phyloP scores from a whole-genome alignment of 2,113 vertebrate genomes.

The Buteo buteo region DNA sequence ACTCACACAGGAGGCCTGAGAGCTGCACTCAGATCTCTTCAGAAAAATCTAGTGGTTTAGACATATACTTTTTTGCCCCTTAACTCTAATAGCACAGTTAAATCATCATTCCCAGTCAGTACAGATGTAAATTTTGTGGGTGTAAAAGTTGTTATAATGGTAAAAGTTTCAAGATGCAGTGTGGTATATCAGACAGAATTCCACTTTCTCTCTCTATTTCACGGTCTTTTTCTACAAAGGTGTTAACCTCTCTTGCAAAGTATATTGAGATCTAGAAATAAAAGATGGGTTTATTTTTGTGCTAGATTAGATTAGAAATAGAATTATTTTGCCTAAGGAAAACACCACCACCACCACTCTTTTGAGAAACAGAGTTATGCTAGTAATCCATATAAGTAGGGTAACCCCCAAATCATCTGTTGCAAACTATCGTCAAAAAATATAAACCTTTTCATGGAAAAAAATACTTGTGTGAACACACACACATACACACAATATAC shows the following conservation, averaged over 20 bases:
- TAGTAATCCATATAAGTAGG: not conserved
- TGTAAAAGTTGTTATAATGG: not conserved
- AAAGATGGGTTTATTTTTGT: not conserved
- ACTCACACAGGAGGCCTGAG: not conserved
- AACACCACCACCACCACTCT: too few relatives aligned
- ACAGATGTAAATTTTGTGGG: not conserved
- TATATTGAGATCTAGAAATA: not conserved
- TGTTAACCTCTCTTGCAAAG: not conserved
- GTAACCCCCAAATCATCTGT: not conserved
- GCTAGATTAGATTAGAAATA: not conserved
- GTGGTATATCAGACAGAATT: not conserved
- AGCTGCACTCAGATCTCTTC: not conserved
- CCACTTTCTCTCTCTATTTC: not conserved
- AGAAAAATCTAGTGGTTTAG: not conserved
- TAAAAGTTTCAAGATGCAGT: not conserved
- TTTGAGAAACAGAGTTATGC: not conserved
- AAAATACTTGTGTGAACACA: not conserved
- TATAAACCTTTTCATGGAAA: rapidly evolving
- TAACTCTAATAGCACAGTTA: not conserved
- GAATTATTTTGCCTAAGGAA: not conserved
- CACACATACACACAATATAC: not conserved
- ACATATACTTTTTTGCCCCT: not conserved
- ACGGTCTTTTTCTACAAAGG: not conserved
- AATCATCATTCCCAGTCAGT: not conserved
- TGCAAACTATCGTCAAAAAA: not conserved